phyloP scores from a whole-genome alignment of 2,113 vertebrate genomes.

The Erpornis zantholeuca region DNA sequence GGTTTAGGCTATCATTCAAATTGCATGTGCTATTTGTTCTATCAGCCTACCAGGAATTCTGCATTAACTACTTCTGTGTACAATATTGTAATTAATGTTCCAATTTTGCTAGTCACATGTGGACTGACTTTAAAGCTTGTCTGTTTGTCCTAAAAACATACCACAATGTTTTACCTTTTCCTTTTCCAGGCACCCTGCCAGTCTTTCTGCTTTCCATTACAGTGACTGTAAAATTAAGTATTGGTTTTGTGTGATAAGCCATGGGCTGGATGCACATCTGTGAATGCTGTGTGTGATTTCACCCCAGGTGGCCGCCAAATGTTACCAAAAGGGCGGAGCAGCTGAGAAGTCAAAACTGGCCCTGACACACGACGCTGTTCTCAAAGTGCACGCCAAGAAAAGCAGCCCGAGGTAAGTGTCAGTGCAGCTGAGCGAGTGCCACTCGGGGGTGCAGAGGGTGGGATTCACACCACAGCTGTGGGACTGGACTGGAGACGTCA shows the following conservation, averaged over 20 bases:
- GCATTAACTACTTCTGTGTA: background rate
- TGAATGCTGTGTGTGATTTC: conserved; percentile 13
- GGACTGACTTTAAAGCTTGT: background rate
- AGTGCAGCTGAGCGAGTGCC: accelerated
- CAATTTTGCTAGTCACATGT: background rate
- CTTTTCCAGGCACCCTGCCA: background rate
- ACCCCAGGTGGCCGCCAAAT: conserved; percentile 82
- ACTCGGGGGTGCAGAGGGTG: accelerated
- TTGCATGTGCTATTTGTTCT: background rate
- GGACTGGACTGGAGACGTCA: accelerated
- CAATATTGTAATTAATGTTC: background rate
- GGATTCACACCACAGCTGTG: background rate
- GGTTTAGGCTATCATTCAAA: background rate
- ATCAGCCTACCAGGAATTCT: background rate
- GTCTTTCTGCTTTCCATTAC: background rate
- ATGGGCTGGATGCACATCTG: background rate
- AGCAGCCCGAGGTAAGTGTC: conserved; percentile 69
- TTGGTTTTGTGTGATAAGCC: background rate
- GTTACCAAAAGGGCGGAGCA: conserved; percentile 82
- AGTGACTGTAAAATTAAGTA: background rate
- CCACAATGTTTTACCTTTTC: background rate
- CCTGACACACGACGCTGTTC: conserved; percentile 75
- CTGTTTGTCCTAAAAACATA: background rate
- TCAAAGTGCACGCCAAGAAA: conserved; percentile 77
- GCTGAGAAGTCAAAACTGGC: conserved; percentile 78